Base-by-base conservation (phyloP, 1,140 invertebrate species). In the Philotrypesis tridentata region DNA sequence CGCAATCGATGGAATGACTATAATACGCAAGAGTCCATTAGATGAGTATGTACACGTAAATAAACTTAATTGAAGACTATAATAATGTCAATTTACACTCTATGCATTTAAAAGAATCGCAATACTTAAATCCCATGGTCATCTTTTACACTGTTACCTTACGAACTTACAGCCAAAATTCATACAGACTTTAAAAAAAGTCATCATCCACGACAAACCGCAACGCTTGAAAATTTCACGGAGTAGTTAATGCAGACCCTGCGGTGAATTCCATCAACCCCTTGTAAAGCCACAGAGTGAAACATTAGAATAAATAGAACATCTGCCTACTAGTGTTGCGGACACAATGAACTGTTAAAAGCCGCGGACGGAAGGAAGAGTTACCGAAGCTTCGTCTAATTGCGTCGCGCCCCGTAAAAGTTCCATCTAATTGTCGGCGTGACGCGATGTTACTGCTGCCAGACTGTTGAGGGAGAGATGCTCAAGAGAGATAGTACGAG, bases 291-390 rank as follows among this genome's bases (percentile, higher is more conserved):
- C 74, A 77, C 74, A 77, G 63, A 72, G 80, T 72, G 80, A 73
- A 83, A 75, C 76, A 83, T 79, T 83, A 83, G 71, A 79, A 79
- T 79, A 74, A 74, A 79, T 25, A 79, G 48, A 73, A 82, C 76
- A 83, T 82, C 74, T 82, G 81, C 75, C 70, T 2, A n/a, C n/a
- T n/a, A 33, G 70, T 29, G 43, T 7, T 55, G 48, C 21, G 48
- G 3, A 21, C 0, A 79, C 76, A 83, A 83, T 83, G 43, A 40
- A 75, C 76, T 79, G 76, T 37, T 68, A 83, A 79, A 78, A 72
- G 55, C 31, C 68, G 33, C 67, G 37, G 48, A 68, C 73, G 17
- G 74, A 82, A 48, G 29, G 63, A 76, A 68, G n/a, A 63, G 48
- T 60, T 7, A 74, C 25, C 25, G 3, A 6, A 6, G 23, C 0